Conservation (phyloP, 2,113 vertebrate genomes). For the Mobula hypostoma region DNA sequence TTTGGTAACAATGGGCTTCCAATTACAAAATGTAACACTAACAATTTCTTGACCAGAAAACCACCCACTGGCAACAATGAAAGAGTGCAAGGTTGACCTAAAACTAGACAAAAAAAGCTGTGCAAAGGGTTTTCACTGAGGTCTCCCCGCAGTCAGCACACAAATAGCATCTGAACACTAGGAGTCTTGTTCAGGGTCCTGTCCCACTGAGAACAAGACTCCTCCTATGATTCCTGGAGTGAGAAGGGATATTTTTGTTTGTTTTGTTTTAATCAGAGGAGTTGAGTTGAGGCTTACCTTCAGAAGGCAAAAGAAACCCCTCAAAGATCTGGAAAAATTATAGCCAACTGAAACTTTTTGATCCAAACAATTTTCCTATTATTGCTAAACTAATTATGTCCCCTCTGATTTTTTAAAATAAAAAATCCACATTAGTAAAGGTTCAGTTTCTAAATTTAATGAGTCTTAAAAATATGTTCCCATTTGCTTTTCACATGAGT, state of each 20-base stretch:
- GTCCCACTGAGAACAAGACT: not conserved
- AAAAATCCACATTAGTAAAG: not conserved
- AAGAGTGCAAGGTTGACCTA: not conserved
- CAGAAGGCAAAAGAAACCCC: not conserved
- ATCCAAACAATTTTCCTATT: not conserved
- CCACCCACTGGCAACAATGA: not conserved
- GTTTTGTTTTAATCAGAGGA: slow-evolving; percentile 34
- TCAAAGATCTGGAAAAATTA: not conserved
- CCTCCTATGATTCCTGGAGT: not conserved
- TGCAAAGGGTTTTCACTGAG: not conserved
- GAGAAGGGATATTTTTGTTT: slow-evolving; percentile 21
- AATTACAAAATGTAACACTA: not conserved
- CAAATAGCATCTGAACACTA: not conserved
- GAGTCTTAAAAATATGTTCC: not conserved
- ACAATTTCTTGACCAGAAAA: not conserved
- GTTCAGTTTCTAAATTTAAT: not conserved
- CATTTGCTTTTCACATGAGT: not conserved
- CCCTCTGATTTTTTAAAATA: not conserved
- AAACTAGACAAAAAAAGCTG: not conserved
- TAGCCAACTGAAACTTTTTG: not conserved
- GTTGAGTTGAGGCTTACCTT: not conserved
- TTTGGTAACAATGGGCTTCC: not conserved
- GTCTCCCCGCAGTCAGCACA: not conserved
- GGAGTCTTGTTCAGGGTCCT: not conserved
- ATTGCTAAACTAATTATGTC: not conserved